Conservation (phyloP, 2,113 vertebrate species). For the Zosterops pallidus region DNA sequence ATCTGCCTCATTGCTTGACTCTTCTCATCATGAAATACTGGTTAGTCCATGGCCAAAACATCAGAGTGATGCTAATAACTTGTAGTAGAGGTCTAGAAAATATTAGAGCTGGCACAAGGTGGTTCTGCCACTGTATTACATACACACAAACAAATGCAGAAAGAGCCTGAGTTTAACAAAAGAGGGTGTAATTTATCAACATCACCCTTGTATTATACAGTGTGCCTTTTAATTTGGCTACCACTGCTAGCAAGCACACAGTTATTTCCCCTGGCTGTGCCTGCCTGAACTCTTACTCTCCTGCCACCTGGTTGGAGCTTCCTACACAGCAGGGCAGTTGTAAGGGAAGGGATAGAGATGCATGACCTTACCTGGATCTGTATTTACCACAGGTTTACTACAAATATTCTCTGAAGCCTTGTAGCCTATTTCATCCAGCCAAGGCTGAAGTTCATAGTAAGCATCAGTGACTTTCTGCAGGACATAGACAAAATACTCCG, state of each 20-base stretch:
- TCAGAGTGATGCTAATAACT: background rate
- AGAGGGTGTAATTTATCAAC: background rate
- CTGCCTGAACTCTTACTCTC: background rate
- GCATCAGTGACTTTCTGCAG: conserved; percentile 85
- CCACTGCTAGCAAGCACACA: background rate
- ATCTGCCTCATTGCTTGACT: background rate
- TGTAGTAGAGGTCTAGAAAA: background rate
- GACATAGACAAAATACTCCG: conserved; percentile 83
- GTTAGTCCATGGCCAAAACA: background rate
- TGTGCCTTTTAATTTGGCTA: background rate
- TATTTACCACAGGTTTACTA: conserved; percentile 82
- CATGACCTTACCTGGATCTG: conserved; percentile 85
- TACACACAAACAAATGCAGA: background rate
- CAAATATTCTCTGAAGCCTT: conserved; percentile 71
- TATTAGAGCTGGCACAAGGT: background rate
- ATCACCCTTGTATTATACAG: background rate
- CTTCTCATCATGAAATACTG: background rate
- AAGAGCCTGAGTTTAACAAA: background rate
- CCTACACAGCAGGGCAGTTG: background rate
- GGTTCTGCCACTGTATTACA: background rate
- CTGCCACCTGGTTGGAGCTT: background rate
- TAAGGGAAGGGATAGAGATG: background rate
- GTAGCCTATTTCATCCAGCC: conserved; percentile 85
- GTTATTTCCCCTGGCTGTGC: background rate
- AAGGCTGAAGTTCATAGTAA: conserved; percentile 87